Percentiles rank a stretch among this genome's conserved stretches.
Conservation (phyloP, 2,113 vertebrate genomes). For the Urocynchramus pylzowi region DNA sequence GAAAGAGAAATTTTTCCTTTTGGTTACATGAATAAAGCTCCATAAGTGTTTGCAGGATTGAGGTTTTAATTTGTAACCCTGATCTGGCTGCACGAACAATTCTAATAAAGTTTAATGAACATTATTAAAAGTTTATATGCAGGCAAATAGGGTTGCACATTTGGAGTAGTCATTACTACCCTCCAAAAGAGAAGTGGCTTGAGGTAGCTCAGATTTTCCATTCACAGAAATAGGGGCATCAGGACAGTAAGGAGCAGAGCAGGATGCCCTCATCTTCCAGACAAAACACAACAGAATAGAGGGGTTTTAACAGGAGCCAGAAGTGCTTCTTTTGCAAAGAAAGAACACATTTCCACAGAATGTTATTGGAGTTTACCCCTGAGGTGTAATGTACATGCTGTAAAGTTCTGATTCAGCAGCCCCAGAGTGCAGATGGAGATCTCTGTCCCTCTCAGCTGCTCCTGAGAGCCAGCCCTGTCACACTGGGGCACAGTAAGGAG, state of each 20-base stretch:
- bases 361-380: neutral
- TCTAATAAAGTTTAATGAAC: constrained; percentile 69
- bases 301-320: neutral
- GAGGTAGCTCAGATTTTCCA: constrained; percentile 16
- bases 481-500: neutral
- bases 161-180: constrained; percentile 31
- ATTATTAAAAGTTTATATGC: constrained; percentile 68
- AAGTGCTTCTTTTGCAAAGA: neutral
- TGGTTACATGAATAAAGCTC: neutral
- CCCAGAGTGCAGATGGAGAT: neutral
- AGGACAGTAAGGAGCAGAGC: neutral
- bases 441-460: neutral
- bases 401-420: neutral
- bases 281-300: neutral
- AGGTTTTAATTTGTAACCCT: constrained; percentile 52
- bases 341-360: neutral
- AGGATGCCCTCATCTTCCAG: neutral
- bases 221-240: neutral
- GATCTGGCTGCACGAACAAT: constrained; percentile 47
- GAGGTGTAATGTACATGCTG: neutral
- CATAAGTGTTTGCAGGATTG: constrained; percentile 18
- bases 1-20: neutral
- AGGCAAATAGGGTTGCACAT: constrained; percentile 41
- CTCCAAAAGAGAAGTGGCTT: neutral
- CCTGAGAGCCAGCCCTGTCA: neutral